These are phyloP conservation scores for Papilio gigon DNA, from an alignment of 2,888 invertebrate species.

Conservation along the genomic window DNA sequence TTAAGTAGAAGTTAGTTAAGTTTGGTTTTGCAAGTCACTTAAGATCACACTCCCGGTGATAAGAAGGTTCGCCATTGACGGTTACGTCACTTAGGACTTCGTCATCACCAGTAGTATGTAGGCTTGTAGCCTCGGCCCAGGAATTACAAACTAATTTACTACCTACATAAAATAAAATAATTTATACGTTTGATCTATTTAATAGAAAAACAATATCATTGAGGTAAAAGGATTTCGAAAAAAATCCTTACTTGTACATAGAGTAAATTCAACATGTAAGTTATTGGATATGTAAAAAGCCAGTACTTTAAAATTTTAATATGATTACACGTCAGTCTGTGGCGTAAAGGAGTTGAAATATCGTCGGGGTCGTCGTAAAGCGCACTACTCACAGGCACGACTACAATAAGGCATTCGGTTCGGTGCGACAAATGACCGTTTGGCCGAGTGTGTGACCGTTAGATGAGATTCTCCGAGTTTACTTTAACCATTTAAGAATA, in stretches of 20 bases:
- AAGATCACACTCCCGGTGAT: too few relatives aligned
- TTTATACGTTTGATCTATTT: too few relatives aligned
- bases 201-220: too few relatives aligned
- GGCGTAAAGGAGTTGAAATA: conserved; percentile 39
- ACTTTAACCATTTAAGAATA: conserved; percentile 28
- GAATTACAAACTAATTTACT: too few relatives aligned
- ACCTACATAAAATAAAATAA: too few relatives aligned
- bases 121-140: too few relatives aligned
- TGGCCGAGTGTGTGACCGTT: conserved; percentile 34
- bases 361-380: conserved; percentile 37
- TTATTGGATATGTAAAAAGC: conserved; percentile 17
- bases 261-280: not conserved
- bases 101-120: too few relatives aligned
- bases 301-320: conserved; percentile 14
- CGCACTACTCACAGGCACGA: conserved; percentile 28
- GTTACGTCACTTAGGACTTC: too few relatives aligned
- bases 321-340: conserved; percentile 38
- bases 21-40: too few relatives aligned
- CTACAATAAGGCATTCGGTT: conserved; percentile 42
- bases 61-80: too few relatives aligned
- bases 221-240: too few relatives aligned
- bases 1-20: too few relatives aligned
- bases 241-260: not conserved
- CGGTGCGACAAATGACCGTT: conserved; percentile 39
- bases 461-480: conserved; percentile 31